Evolutionary conservation across 2,797 vertebrate genomes (phyloP), one percentile per base, ranked within the genome.

Genomic region (Gorsachius magnificus): DNA sequence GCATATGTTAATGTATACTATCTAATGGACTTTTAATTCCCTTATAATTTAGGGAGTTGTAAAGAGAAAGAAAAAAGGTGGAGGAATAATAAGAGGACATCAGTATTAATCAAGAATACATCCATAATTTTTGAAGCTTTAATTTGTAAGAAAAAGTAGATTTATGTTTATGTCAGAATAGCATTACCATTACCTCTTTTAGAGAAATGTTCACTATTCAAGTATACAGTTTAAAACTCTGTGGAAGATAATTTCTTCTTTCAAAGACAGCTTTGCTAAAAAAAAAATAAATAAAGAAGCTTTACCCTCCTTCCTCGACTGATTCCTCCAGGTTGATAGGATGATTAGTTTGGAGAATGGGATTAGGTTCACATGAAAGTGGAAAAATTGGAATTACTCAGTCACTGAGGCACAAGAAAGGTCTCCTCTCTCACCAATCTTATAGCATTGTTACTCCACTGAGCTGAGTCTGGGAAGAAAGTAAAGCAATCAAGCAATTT

Each of bases 21-120:
- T 77, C 93, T 95, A 97, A 94, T 95, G 80, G 79, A 82, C 71
- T 96, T 96, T 94, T 96, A 95, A 97, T 96, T 95, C 79, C 58
- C 54, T 82, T 96, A 76, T 95, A 96, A 97, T 96, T 97, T 95
- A 96, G 77, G 76, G 83, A 96, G 85, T 87, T 94, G 78, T 84
- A 97, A 95, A 89, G 66, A 83, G 71, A 87, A 94, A 84, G 56
- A 31, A 92, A 95, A 90, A 87, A 82, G 54, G 72, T 51, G 82
- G 43, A 81, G 68, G 89, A 89, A 94, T 85, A 97, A 87, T 70
- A 83, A 87, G 20, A 90, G 19, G 54, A 51, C 95, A 93, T 57
- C 25, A 29, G 57, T 95, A 92, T 95, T 96, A 81, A 80, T 43
- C 48, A 94, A 84, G 91, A 86, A 95, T 56, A 36, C 60, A 74